These are phyloP conservation scores for Rhinopomastus cyanomelas DNA, from an alignment of 2,113 vertebrate genomes.

Conservation along the genomic window DNA sequence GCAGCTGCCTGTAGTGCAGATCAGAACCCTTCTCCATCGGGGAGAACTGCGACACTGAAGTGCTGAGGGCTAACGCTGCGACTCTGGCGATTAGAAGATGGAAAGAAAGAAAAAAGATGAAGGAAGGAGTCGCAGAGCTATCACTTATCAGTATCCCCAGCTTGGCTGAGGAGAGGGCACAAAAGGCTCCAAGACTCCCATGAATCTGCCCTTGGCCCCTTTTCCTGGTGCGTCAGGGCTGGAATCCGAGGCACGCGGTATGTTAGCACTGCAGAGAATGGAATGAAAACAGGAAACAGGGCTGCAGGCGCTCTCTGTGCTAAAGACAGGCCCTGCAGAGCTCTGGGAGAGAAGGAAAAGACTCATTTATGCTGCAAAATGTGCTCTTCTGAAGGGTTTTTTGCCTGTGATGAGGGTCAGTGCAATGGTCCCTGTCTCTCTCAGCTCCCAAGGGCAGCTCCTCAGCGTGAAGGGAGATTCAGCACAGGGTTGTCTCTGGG, in stretches of 20 bases:
- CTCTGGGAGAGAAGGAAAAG: not conserved
- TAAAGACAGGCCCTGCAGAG: not conserved
- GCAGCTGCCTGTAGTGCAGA: not conserved
- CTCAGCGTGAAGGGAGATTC: not conserved
- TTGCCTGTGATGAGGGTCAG: not conserved
- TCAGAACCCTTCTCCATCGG: not conserved
- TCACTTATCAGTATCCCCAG: not conserved
- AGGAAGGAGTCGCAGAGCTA: not conserved
- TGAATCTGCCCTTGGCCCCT: conserved; percentile 16
- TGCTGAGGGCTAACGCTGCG: not conserved
- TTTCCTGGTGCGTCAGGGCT: not conserved
- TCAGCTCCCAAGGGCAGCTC: not conserved
- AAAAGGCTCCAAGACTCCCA: not conserved
- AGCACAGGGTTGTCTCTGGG: not conserved
- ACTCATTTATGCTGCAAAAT: not conserved
- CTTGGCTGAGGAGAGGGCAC: not conserved
- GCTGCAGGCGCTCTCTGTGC: not conserved
- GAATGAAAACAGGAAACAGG: conserved; percentile 55
- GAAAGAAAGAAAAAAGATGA: not conserved
- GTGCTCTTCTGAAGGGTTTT: not conserved
- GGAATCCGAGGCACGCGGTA: not conserved
- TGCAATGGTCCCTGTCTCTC: not conserved
- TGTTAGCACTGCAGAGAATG: conserved; percentile 13
- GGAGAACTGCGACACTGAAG: not conserved
- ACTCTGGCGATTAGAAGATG: not conserved